A percentile compares a stretch with the other conserved stretches of the same genome.
Evolutionary conservation across 2,797 vertebrate genomes (phyloP).

Genomic region (Melanotaenia trifasciata): DNA sequence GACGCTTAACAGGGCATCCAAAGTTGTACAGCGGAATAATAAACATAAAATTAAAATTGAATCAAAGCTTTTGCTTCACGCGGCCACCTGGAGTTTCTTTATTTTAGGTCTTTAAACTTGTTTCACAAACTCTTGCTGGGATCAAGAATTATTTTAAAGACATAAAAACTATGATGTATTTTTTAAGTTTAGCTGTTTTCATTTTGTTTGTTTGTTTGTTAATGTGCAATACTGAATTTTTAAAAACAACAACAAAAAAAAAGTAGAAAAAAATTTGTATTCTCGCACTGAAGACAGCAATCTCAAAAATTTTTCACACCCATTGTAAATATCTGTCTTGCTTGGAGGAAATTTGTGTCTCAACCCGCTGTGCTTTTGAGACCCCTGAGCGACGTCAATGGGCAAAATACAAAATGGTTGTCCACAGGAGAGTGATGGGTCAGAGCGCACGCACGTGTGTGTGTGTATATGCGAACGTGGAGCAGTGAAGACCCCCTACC

Average conservation of each 20-base stretch:
- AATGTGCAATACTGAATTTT: slow-evolving; percentile 3
- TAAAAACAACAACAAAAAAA: background rate
- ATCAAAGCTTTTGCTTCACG: slow-evolving; percentile 86
- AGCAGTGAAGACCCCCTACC: slow-evolving; percentile 88
- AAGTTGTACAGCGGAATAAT: slow-evolving; percentile 48
- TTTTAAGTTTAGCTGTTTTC: background rate
- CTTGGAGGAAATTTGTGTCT: slow-evolving; percentile 52
- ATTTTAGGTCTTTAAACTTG: slow-evolving; percentile 83
- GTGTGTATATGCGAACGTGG: slow-evolving; percentile 42
- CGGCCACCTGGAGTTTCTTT: slow-evolving; percentile 88
- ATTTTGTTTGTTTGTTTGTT: slow-evolving; percentile 10
- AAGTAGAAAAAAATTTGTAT: slow-evolving; percentile 1
- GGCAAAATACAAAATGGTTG: slow-evolving; percentile 70
- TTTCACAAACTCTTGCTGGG: slow-evolving; percentile 62
- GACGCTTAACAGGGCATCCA: slow-evolving; percentile 42
- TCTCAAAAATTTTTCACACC: slow-evolving; percentile 18
- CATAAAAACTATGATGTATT: slow-evolving; percentile 22
- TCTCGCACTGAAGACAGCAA: background rate
- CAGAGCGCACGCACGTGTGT: slow-evolving; percentile 40
- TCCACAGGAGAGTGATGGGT: slow-evolving; percentile 63
- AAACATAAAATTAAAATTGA: slow-evolving; percentile 81
- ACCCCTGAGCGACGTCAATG: slow-evolving; percentile 61
- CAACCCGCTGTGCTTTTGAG: slow-evolving; percentile 74
- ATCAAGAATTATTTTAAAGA: slow-evolving; percentile 28
- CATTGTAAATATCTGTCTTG: slow-evolving; percentile 30